These are phyloP conservation scores for Gastracanthus pulcherrimus DNA, from an alignment of 2,888 invertebrate genomes.

Conservation along the genomic window DNA sequence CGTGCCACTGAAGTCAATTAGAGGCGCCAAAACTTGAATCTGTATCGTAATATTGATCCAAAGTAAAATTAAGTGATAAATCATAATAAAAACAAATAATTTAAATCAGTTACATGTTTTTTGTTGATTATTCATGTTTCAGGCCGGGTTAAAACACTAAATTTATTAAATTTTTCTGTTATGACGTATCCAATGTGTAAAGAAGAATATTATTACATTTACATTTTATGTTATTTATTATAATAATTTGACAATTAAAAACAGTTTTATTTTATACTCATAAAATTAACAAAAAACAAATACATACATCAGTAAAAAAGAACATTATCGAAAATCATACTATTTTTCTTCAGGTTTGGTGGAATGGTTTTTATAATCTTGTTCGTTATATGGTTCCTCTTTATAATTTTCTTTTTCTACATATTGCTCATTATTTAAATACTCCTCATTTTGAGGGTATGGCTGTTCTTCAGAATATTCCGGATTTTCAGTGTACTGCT, in stretches of 20 bases:
- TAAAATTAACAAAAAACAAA: not conserved
- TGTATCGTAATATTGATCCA: too few relatives aligned
- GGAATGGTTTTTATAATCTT: conserved; percentile 11
- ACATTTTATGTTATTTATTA: not conserved
- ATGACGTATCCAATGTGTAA: too few relatives aligned
- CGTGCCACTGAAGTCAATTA: too few relatives aligned
- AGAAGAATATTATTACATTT: not conserved
- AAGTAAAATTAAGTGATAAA: too few relatives aligned
- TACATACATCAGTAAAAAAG: not conserved
- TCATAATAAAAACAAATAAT: too few relatives aligned
- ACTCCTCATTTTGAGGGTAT: conserved; percentile 56
- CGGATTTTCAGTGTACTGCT: conserved; percentile 38
- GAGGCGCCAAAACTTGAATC: not conserved
- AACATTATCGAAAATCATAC: not conserved
- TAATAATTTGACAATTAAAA: not conserved
- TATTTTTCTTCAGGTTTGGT: conserved; percentile 27
- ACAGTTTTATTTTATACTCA: not conserved
- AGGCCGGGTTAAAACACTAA: too few relatives aligned
- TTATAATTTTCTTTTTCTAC: conserved; percentile 35
- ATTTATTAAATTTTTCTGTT: too few relatives aligned
- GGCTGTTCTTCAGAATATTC: conserved; percentile 41
- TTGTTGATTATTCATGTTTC: too few relatives aligned
- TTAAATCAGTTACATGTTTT: too few relatives aligned
- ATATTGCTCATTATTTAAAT: conserved; percentile 51
- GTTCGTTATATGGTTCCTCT: not conserved